These are phyloP conservation scores for Alitta virens DNA, from an alignment of 2,888 invertebrate species.

Conservation along the genomic window DNA sequence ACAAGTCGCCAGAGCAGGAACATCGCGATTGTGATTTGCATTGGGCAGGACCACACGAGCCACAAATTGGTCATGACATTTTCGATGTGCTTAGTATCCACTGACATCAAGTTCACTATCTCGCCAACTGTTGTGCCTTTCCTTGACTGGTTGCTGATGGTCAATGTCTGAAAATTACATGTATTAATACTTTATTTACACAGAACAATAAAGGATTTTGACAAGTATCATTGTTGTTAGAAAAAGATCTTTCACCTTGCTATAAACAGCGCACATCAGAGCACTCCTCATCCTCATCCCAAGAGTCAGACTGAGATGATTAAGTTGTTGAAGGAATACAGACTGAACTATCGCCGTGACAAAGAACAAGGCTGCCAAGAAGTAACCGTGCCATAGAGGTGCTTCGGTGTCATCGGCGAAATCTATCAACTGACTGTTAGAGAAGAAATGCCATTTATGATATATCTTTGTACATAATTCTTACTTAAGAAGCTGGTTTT, in stretches of 20 bases:
- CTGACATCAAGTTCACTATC: slow-evolving; percentile 52
- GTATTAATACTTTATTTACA: neutral
- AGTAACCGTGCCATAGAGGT: slow-evolving; percentile 79
- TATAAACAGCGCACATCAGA: slow-evolving; percentile 42
- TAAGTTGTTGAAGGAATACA: slow-evolving; percentile 22
- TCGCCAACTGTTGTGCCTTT: slow-evolving; percentile 45
- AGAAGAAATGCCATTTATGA: too few relatives aligned
- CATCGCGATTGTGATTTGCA: slow-evolving; percentile 55
- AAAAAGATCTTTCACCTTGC: slow-evolving; percentile 36
- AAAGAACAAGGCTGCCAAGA: slow-evolving; percentile 65
- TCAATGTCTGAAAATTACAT: slow-evolving; percentile 36
- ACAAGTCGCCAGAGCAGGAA: slow-evolving; percentile 50
- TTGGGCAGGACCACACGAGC: slow-evolving; percentile 37
- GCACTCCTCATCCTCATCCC: slow-evolving; percentile 41
- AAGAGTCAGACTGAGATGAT: slow-evolving; percentile 24
- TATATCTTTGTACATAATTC: too few relatives aligned
- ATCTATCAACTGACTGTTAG: slow-evolving; percentile 45
- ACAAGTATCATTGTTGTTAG: too few relatives aligned
- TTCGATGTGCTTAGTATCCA: slow-evolving; percentile 48
- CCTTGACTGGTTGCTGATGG: slow-evolving; percentile 41
- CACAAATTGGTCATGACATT: slow-evolving; percentile 40
- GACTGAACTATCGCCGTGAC: slow-evolving; percentile 14
- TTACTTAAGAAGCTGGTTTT: too few relatives aligned
- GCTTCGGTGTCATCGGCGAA: slow-evolving; percentile 38
- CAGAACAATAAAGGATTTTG: too few relatives aligned